Percentiles rank a stretch among this genome's conserved stretches.
These are phyloP conservation scores for Adoxophyes honmai DNA, from an alignment of 1,140 invertebrate genomes.

Conservation along the genomic window DNA sequence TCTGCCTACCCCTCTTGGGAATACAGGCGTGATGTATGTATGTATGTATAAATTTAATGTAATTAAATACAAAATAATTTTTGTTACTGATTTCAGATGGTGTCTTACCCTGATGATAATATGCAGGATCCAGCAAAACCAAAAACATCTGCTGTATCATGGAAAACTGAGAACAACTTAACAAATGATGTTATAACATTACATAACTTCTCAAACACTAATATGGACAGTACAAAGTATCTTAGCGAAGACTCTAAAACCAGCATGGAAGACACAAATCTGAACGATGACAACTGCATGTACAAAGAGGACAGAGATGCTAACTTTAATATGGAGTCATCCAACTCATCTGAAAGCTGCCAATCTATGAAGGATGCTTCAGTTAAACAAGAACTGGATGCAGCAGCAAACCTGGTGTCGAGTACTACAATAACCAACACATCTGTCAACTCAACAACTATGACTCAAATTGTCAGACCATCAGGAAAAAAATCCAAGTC, in stretches of 20 bases:
- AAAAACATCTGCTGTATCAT: constrained; percentile 61
- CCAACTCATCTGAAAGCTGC: constrained; percentile 70
- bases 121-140: constrained; percentile 66
- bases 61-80: too few species aligned
- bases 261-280: constrained; percentile 62
- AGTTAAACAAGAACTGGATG: constrained; percentile 55
- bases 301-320: constrained; percentile 68
- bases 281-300: constrained; percentile 67
- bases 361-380: constrained; percentile 64
- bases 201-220: constrained; percentile 57
- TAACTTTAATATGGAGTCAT: constrained; percentile 71
- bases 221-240: constrained; percentile 57
- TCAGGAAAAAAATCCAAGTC: constrained; percentile 57
- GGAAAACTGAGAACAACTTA: constrained; percentile 66
- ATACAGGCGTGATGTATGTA: too few species aligned
- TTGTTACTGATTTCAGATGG: constrained; percentile 52
- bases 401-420: constrained; percentile 45
- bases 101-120: constrained; percentile 66
- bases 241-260: constrained; percentile 69
- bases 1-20: too few species aligned
- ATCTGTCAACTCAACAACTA: constrained; percentile 48
- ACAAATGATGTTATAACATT: constrained; percentile 51
- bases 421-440: constrained; percentile 47
- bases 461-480: constrained; percentile 43
- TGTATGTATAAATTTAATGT: too few species aligned